Base-by-base conservation (phyloP, 1,140 invertebrate species). In the Ceratina japonica region DNA sequence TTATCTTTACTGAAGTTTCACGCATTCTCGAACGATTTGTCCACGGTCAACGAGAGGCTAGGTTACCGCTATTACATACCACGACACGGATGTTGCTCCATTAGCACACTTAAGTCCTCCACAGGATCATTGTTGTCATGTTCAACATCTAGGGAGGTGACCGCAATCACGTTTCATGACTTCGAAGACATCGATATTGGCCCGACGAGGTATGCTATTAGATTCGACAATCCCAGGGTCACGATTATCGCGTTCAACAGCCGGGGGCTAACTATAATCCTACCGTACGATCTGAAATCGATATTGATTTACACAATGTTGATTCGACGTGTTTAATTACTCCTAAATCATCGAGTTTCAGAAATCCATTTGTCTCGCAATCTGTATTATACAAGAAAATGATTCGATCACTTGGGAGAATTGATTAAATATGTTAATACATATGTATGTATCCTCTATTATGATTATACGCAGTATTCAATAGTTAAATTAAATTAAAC, bases 121-220 rank as follows among this genome's bases (percentile, higher is more conserved):
- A 16, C 13, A 18, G 27, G 37, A 22, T 51, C 64, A 49, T 22
- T 64, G 13, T 49, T 22, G 37, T 24, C 64, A 24, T 49, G 64
- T 66, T 66, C 16, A 49, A 66, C 37, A 49, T n/a, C 15, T 37
- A 22, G 8, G 10, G 37, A 44, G 44, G 15, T 66, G 10, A 4
- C 64, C 37, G 10, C 44, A 66, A 66, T 49, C 20, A 16, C 20
- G 37, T 66, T 37, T 66, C 37, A 49, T 44, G 22, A 49, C 64
- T 49, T 66, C 64, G 16, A 65, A 66, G 64, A 66, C 44, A 24
- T 51, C 44, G 44, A 24, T 65, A 65, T 49, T 15, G 13, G n/a
- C 7, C n/a, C 37, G 37, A 44, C 37, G 10, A 10, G 37, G 37
- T 22, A n/a, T 1, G 20, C 37, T 65, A 20, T 8, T 20, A 66